phyloP scores from a whole-genome alignment of 2,797 vertebrate genomes.

The Pantherophis vulpinus region DNA sequence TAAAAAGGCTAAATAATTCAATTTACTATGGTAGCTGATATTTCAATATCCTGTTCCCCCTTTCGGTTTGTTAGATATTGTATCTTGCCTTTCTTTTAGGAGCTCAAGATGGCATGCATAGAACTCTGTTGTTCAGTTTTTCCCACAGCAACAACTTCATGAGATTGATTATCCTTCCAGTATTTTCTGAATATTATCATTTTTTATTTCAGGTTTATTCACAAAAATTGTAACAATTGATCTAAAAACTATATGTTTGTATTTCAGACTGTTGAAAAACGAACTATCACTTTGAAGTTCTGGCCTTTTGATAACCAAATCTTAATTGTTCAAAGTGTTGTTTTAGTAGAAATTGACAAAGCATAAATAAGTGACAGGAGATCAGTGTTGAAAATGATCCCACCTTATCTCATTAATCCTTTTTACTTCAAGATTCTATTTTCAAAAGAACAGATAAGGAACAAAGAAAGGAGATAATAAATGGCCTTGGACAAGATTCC shows the following conservation, averaged over 20 bases:
- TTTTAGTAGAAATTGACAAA: neutral
- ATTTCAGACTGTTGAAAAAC: neutral
- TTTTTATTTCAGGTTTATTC: neutral
- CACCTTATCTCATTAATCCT: slow-evolving; percentile 7
- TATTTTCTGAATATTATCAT: neutral
- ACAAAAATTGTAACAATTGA: neutral
- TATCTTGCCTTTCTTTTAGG: neutral
- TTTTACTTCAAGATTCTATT: neutral
- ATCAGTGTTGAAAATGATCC: neutral
- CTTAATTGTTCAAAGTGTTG: neutral
- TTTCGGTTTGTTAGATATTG: neutral
- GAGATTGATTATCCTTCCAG: neutral
- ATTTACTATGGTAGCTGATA: neutral
- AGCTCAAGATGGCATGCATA: neutral
- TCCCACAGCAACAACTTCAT: neutral
- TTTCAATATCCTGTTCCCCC: neutral
- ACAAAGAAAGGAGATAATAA: slow-evolving; percentile 5
- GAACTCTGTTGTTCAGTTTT: neutral
- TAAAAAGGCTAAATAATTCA: neutral
- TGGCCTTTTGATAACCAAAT: neutral
- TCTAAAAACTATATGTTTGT: neutral
- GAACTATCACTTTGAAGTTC: neutral
- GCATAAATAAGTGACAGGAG: neutral
- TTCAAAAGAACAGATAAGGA: neutral
- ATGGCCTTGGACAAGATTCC: slow-evolving; percentile 12